Conservation (phyloP, 2,113 vertebrate species). For the Fukomys damarensis region DNA sequence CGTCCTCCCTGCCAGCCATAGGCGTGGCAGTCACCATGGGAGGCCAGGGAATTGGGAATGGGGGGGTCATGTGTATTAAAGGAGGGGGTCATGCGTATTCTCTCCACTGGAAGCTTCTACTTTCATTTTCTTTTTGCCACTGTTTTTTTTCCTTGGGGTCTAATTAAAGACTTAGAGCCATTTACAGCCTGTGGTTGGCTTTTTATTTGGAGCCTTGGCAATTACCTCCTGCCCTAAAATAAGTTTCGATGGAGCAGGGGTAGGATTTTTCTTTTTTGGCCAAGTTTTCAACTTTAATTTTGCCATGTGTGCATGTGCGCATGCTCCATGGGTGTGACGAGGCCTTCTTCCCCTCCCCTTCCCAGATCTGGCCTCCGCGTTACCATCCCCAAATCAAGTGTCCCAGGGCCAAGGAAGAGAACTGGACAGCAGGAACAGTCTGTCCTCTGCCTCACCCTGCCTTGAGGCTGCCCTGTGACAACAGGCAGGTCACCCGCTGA, state of each 20-base stretch:
- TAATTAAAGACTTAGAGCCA: slow-evolving; percentile 87
- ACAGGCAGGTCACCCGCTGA: slow-evolving; percentile 61
- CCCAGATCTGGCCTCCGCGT: slow-evolving; percentile 12
- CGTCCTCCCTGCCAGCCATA: background rate
- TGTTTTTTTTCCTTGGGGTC: slow-evolving; percentile 79
- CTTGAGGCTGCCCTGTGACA: slow-evolving; percentile 34
- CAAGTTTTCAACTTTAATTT: slow-evolving; percentile 70
- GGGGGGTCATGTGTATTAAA: no score
- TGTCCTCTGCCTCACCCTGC: slow-evolving; percentile 55
- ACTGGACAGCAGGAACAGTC: slow-evolving; percentile 25
- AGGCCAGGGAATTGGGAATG: slow-evolving; percentile 33
- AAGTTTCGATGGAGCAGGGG: slow-evolving; percentile 85
- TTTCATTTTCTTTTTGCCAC: slow-evolving; percentile 83
- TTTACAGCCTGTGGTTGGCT: slow-evolving; percentile 86
- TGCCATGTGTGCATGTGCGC: accelerated
- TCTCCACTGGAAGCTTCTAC: slow-evolving; percentile 76
- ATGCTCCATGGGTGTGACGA: background rate
- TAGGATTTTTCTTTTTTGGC: slow-evolving; percentile 65
- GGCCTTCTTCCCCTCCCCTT: background rate
- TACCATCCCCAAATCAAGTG: slow-evolving; percentile 30
- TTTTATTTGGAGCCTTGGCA: slow-evolving; percentile 88
- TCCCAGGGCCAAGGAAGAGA: slow-evolving; percentile 44
- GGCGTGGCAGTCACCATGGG: background rate
- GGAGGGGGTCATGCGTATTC: background rate
- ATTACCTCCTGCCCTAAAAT: slow-evolving; percentile 86